These are phyloP conservation scores for Eutrigla gurnardus DNA, from an alignment of 2,797 vertebrate species.

Conservation along the genomic window DNA sequence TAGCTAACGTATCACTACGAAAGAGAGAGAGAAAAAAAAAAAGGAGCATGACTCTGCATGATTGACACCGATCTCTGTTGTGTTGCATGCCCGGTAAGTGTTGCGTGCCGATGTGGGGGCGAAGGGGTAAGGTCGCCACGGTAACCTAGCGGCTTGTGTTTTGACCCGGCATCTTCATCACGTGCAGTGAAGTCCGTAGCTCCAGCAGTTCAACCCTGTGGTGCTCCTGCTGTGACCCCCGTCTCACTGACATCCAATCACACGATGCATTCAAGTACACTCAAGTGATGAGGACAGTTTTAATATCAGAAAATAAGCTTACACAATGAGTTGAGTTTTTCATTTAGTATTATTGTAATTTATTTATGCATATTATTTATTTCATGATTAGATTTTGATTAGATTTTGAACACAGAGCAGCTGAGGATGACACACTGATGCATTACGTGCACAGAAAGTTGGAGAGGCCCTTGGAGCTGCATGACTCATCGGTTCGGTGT, in stretches of 20 bases:
- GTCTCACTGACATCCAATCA: slow-evolving; percentile 39
- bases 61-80: slow-evolving; percentile 54
- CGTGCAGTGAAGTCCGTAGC: slow-evolving; percentile 60
- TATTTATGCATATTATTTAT: neutral
- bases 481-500: slow-evolving; percentile 61
- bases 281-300: neutral
- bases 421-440: neutral
- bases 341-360: neutral
- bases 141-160: slow-evolving; percentile 53
- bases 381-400: neutral
- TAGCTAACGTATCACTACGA: slow-evolving; percentile 13
- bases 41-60: slow-evolving; percentile 70
- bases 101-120: slow-evolving; percentile 58
- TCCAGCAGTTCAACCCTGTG: slow-evolving; percentile 48
- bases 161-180: slow-evolving; percentile 18
- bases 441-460: slow-evolving; percentile 10
- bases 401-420: neutral
- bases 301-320: neutral
- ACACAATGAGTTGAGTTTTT: neutral
- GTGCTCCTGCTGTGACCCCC: slow-evolving; percentile 17
- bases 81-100: slow-evolving; percentile 79
- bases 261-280: slow-evolving; percentile 64
- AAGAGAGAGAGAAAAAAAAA: neutral
- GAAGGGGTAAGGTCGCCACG: slow-evolving; percentile 68
- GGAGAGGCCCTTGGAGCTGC: slow-evolving; percentile 25